A percentile compares a stretch with the other conserved stretches of the same genome.
These are phyloP conservation scores for Thunnus maccoyii DNA, from an alignment of 2,113 vertebrate genomes.

Conservation along the genomic window DNA sequence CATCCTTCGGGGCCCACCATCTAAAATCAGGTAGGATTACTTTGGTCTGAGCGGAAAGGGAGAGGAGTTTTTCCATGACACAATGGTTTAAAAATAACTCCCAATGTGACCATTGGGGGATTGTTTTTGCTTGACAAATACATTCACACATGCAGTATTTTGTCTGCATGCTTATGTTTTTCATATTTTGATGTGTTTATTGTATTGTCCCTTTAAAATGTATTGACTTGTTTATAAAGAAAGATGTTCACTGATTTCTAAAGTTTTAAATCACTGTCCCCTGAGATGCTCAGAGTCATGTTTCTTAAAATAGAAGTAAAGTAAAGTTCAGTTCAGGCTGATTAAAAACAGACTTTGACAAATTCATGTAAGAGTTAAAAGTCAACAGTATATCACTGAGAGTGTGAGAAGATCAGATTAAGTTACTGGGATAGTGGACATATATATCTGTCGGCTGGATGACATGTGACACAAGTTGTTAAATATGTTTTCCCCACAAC, in stretches of 20 bases:
- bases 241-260: not conserved
- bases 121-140: constrained; percentile 31
- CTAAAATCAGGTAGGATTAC: constrained; percentile 74
- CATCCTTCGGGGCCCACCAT: constrained; percentile 48
- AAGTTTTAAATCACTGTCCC: not conserved
- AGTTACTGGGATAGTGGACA: constrained; percentile 58
- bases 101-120: constrained; percentile 21
- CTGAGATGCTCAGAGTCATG: constrained; percentile 11
- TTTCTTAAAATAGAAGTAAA: constrained; percentile 25
- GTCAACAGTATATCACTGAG: constrained; percentile 22
- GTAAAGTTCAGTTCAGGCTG: constrained; percentile 21
- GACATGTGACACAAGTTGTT: constrained; percentile 71
- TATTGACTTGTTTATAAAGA: not conserved
- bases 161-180: not conserved
- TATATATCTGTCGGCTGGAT: constrained; percentile 64
- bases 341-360: constrained; percentile 24
- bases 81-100: constrained; percentile 77
- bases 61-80: constrained; percentile 72
- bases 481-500: constrained; percentile 68
- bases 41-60: constrained; percentile 45
- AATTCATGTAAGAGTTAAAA: constrained; percentile 10
- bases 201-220: not conserved
- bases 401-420: constrained; percentile 49
- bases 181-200: not conserved
- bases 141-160: not conserved